Base-by-base conservation (phyloP, 2,113 vertebrate species). In the Gasterosteus aculeatus region DNA sequence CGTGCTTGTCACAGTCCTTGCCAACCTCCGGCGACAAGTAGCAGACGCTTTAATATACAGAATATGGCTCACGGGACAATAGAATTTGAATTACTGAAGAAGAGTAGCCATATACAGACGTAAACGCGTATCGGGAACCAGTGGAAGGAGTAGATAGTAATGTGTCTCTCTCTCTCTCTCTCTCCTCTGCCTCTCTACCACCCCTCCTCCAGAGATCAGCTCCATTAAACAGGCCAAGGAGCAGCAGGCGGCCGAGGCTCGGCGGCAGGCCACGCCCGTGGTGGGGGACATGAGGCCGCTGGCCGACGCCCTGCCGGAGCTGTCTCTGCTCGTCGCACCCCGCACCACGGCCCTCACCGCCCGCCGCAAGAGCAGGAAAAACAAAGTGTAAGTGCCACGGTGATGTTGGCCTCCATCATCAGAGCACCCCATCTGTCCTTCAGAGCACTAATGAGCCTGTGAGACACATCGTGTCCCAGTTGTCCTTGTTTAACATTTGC, bases 261-360 rank as follows among this genome's bases (percentile, higher is more conserved):
- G 88, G 65, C 82, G 96, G 63, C 94, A 89, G 75, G 94, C 95
- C 69, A 96, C 91, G 0, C 95, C 93, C 0, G 94, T 98, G 47
- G 96, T 98, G 64, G 97, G 97, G 3, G 97, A 98, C 90, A 91
- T 99, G 94, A 94, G 93, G 77, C 94, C 95, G 0, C 83, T 99
- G 81, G 91, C 93, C 65, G 96, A 98, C 3, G 97, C 97, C 67
- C 90, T 99, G 0, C 96, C 97, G 0, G 95, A 96, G 66, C 95
- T 98, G 58, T 94, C 90, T 0, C 86, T 93, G 62, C 94, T 98
- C 47, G 78, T 92, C 31, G n/a, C 88, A 0, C 18, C 88, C 1
- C 7, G 64, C 19, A 69, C 56, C 38, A 44, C 66, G 0, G 35
- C 70, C 12, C 41, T n/a, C 19, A 3, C 51, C 0, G 51, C 67